Base-by-base conservation (phyloP, 2,888 invertebrate species). In the Morpho deidamia region DNA sequence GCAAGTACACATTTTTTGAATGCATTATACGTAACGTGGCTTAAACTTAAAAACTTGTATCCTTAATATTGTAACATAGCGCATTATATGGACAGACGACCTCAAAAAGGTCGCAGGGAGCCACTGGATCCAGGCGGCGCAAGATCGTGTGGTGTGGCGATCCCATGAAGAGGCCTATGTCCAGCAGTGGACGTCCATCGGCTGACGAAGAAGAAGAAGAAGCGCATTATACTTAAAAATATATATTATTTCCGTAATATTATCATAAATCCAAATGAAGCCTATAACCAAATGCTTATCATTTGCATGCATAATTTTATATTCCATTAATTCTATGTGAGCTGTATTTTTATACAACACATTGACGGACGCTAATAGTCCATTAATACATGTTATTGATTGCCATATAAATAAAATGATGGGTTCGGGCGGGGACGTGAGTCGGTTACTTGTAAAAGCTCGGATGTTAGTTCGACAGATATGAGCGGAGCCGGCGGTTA, bases 401-500 rank as follows among this genome's bases (percentile, higher is more conserved):
- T 71, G 68, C 39, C 12, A 34, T 23, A 78, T 74, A 78, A 75
- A 73, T 65, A 74, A 72, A 78, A 78, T 78, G 76, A 81, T 74
- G 76, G 74, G 69, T 70, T 68, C 67, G 65, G 23, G 62, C 68
- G 69, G 64, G 68, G 62, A 80, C 82, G 82, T 83, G 81, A 81
- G 75, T 66, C 65, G 69, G 64, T 69, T 71, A 74, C 76, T 72
- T 62, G 72, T 68, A 74, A 78, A 73, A 67, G 66, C 68, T 65
- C 54, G 59, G 61, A 61, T 68, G 69, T 74, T 69, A 70, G 65
- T 74, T 75, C 78, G 79, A 83, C 86, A 86, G 87, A 87, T 89
- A 89, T 89, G 88, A 89, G 83, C 83, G 68, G 72, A 72, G 71
- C 71, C 72, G 81, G 71, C 74, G 87, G 85, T 86, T 80, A 88